A percentile compares a stretch with the other conserved stretches of the same genome.
Conservation (phyloP, 2,797 vertebrate species). For the Percopsis omiscomaycus region DNA sequence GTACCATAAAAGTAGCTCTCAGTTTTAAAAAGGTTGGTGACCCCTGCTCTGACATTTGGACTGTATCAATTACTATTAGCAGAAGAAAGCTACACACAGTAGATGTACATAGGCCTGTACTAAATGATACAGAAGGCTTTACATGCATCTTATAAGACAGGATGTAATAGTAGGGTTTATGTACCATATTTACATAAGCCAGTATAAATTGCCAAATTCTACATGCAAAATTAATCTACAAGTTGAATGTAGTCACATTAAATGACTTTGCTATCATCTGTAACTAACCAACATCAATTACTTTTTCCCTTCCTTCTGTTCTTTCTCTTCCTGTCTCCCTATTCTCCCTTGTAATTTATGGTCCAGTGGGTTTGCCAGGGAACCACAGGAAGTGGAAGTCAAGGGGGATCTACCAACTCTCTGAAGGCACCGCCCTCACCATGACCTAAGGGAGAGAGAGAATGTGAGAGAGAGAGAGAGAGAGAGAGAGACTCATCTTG, state of each 20-base stretch:
- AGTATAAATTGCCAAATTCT: too few relatives aligned
- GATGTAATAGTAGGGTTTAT: too few relatives aligned
- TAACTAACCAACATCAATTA: background rate
- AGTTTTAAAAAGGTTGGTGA: too few relatives aligned
- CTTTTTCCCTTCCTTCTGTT: background rate
- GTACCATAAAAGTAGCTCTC: too few relatives aligned
- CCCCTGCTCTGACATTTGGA: too few relatives aligned
- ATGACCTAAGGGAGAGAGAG: conserved; percentile 43
- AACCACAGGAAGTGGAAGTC: conserved; percentile 67
- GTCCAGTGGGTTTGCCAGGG: conserved; percentile 72
- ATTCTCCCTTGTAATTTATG: conserved; percentile 8
- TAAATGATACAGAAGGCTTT: too few relatives aligned
- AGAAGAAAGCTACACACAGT: too few relatives aligned
- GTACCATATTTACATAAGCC: too few relatives aligned
- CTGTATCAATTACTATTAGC: too few relatives aligned
- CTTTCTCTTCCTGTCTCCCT: conserved; percentile 16
- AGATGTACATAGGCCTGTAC: too few relatives aligned
- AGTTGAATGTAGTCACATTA: background rate
- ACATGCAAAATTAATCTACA: background rate
- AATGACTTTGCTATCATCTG: background rate
- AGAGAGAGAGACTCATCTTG: background rate
- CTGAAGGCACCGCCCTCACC: conserved; percentile 78
- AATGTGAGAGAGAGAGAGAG: conserved; percentile 2
- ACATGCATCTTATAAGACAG: too few relatives aligned
- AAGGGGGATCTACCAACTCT: conserved; percentile 78